Evolutionary conservation across 2,797 vertebrate genomes (phyloP).

Genomic region (Pyrocephalus nanus): DNA sequence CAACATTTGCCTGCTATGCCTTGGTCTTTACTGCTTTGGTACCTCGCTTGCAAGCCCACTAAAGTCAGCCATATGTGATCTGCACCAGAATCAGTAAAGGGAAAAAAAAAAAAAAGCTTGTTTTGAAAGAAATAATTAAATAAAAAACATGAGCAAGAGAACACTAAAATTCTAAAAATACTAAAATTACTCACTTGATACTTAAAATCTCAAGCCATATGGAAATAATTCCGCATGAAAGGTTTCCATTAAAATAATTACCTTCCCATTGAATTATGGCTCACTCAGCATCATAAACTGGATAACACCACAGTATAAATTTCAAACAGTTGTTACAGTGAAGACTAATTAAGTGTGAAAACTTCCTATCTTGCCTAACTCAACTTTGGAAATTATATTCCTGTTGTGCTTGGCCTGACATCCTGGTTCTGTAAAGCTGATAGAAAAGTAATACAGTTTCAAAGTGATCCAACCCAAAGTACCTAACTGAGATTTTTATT

Average conservation of each 20-base stretch:
- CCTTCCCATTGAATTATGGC: constrained; percentile 37
- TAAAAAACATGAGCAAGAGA: neutral
- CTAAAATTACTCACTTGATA: neutral
- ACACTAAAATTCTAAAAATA: constrained; percentile 27
- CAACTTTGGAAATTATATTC: constrained; percentile 13
- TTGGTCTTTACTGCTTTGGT: neutral
- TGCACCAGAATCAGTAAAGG: neutral
- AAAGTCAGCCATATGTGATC: neutral
- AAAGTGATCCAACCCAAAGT: constrained; percentile 34
- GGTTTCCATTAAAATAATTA: constrained; percentile 52
- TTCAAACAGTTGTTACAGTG: constrained; percentile 55
- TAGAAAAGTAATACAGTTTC: constrained; percentile 44
- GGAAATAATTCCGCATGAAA: constrained; percentile 29
- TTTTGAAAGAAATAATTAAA: neutral
- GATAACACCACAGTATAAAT: constrained; percentile 45
- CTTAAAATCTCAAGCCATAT: constrained; percentile 3
- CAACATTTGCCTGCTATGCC: neutral
- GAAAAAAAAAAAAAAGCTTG: neutral
- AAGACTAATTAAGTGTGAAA: constrained; percentile 62
- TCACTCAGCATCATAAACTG: constrained; percentile 34
- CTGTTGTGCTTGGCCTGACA: constrained; percentile 63
- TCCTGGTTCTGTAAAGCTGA: constrained; percentile 27
- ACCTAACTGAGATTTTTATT: constrained; percentile 51
- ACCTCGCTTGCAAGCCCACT: neutral
- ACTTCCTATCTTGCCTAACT: constrained; percentile 48